Percentiles rank a stretch among this genome's conserved stretches.
Evolutionary conservation across 1,140 invertebrate genomes (phyloP).

Genomic region (Papilio helenus): DNA sequence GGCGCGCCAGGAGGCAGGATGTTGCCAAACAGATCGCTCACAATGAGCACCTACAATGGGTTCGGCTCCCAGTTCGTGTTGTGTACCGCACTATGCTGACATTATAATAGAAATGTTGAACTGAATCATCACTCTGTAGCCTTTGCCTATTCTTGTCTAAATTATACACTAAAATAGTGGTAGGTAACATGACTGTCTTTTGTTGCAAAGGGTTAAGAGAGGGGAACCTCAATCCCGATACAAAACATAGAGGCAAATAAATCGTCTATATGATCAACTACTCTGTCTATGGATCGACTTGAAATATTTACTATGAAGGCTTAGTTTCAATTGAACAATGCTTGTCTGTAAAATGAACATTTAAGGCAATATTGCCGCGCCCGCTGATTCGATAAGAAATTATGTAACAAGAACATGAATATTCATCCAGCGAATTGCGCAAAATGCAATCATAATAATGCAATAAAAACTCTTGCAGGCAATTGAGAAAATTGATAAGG

Average conservation of each 20-base stretch:
- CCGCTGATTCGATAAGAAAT: neutral
- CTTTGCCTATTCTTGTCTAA: neutral
- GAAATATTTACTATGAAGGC: too few species aligned
- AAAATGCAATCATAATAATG: conserved; percentile 15
- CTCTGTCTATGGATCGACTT: too few species aligned
- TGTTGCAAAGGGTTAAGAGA: neutral
- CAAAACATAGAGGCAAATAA: too few species aligned
- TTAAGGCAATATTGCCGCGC: neutral
- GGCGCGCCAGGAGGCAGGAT: conserved; percentile 33
- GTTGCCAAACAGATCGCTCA: conserved; percentile 40
- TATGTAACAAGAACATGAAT: conserved; percentile 10
- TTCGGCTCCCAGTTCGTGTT: conserved; percentile 17
- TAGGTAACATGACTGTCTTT: neutral
- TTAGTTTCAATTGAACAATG: neutral
- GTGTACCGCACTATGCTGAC: too few species aligned
- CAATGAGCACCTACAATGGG: conserved; percentile 37
- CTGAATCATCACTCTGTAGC: neutral
- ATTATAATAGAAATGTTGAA: neutral
- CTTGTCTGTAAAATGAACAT: neutral
- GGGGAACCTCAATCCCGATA: too few species aligned
- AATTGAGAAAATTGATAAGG: conserved; percentile 9
- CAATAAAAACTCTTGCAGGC: conserved; percentile 22
- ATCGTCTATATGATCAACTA: too few species aligned
- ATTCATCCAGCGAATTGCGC: conserved; percentile 8
- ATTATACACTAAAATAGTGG: neutral